Base-by-base conservation (phyloP, 2,888 invertebrate genomes). In the Candidula unifasciata region DNA sequence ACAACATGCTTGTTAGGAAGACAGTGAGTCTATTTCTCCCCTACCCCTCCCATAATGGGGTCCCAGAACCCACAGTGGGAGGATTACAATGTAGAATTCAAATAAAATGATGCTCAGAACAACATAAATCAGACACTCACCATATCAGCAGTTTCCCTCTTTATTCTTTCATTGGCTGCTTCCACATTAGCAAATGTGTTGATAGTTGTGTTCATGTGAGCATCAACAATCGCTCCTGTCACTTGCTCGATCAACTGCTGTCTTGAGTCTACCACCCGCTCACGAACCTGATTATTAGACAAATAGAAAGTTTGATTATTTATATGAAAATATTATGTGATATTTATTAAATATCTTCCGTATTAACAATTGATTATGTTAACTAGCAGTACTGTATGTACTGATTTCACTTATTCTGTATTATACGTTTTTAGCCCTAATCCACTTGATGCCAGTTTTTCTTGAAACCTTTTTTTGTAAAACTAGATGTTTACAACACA, bases 201-300 rank as follows among this genome's bases (percentile, higher is more conserved):
- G 94, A 97, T 98, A 95, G 98, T 98, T 90, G 99, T 99, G 94
- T 97, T 97, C 92, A 97, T 95, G 94, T 99, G 99, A 66, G 99
- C 98, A 89, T 97, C 96, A 90, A 98, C 96, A 87, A 99, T 97
- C 71, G 96, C 96, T 88, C 97, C 95, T 88, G 98, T 95, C 92
- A 98, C 91, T 85, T 90, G 90, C 52, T 90, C 87, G 13, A 92
- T 90, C 80, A 92, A 83, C 57, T 90, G 86, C 44, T 87, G 85
- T n/a, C 91, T 86, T 1, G 89, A 74, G 21, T 89, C 89, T 0
- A 90, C 87, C 13, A 90, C 91, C 3, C 86, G 86, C 85, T 89
- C 88, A 44, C 35, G 64, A 24, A 80, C 84, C 84, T 84, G 54
- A 24, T 37, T 10, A 21, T 52, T 52, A 5, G 24, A 44, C 3